A percentile compares a stretch with the other conserved stretches of the same genome.
Evolutionary conservation across 2,113 vertebrate genomes (phyloP).

Genomic region (Butastur rufipennis): DNA sequence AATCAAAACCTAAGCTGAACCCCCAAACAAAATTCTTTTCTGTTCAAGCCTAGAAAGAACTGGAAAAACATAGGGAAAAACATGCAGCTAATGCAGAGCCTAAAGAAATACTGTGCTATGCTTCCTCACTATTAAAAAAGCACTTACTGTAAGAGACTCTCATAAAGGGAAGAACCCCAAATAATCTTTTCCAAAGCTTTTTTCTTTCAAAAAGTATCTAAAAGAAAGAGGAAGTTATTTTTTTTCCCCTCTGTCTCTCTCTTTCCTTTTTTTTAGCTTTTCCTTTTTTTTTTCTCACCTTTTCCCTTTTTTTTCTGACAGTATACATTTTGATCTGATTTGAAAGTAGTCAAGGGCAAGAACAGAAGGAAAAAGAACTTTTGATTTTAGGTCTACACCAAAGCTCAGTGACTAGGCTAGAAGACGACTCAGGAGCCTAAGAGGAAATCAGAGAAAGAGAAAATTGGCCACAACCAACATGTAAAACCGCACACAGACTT

Average conservation of each 20-base stretch:
- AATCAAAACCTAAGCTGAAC: background rate
- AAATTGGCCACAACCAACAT: conserved; percentile 23
- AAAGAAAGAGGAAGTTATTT: background rate
- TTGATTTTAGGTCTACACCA: conserved; percentile 38
- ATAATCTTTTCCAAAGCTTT: background rate
- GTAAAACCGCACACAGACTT: conserved; percentile 29
- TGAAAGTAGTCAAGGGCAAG: conserved; percentile 13
- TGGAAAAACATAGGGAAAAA: background rate
- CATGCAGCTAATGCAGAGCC: background rate
- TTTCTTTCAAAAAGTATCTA: background rate
- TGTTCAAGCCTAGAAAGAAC: background rate
- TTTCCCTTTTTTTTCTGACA: background rate
- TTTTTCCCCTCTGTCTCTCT: background rate
- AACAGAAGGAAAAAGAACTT: conserved; percentile 19
- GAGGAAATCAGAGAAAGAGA: conserved; percentile 9
- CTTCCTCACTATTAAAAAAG: background rate
- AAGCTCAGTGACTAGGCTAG: conserved; percentile 1
- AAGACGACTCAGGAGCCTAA: background rate
- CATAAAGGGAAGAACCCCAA: background rate
- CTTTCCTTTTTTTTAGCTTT: background rate
- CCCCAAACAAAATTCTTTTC: background rate
- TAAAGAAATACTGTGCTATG: background rate
- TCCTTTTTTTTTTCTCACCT: background rate
- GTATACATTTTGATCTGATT: conserved; percentile 26
- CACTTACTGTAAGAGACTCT: background rate